Evolutionary conservation across 2,797 vertebrate species (phyloP).

Genomic region (Sphenopsis melanotis): DNA sequence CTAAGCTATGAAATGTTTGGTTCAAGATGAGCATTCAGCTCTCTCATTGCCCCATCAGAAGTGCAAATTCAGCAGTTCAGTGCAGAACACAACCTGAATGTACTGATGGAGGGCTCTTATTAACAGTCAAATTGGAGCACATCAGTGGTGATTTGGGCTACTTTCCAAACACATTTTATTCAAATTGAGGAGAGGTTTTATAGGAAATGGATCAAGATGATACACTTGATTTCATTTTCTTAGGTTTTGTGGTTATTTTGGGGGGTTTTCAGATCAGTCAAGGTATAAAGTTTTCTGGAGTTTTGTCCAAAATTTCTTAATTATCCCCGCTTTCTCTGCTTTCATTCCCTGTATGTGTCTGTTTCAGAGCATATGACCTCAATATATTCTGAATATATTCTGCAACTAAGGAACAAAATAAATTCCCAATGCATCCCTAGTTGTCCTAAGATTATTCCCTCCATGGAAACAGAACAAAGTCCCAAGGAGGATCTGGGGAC

Average conservation of each 20-base stretch:
- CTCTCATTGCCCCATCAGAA: background rate
- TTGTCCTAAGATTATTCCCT: background rate
- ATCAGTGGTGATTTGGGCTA: background rate
- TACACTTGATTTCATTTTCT: background rate
- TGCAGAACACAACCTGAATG: background rate
- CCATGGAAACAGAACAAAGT: background rate
- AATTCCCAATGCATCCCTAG: background rate
- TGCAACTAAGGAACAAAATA: background rate
- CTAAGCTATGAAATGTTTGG: background rate
- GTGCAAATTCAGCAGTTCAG: background rate
- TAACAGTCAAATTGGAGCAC: background rate
- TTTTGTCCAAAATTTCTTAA: background rate
- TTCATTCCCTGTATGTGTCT: background rate
- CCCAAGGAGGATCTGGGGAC: background rate
- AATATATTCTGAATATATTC: background rate
- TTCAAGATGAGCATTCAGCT: background rate
- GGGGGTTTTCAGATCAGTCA: background rate
- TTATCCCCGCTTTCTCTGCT: background rate
- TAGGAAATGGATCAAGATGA: background rate
- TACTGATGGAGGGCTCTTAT: background rate
- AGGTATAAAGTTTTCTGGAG: accelerated
- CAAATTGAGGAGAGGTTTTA: background rate
- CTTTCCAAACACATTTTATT: background rate
- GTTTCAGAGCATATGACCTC: background rate
- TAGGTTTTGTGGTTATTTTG: background rate